phyloP scores from a whole-genome alignment of 1,140 invertebrate genomes.

The Dolichoris vasculosae region DNA sequence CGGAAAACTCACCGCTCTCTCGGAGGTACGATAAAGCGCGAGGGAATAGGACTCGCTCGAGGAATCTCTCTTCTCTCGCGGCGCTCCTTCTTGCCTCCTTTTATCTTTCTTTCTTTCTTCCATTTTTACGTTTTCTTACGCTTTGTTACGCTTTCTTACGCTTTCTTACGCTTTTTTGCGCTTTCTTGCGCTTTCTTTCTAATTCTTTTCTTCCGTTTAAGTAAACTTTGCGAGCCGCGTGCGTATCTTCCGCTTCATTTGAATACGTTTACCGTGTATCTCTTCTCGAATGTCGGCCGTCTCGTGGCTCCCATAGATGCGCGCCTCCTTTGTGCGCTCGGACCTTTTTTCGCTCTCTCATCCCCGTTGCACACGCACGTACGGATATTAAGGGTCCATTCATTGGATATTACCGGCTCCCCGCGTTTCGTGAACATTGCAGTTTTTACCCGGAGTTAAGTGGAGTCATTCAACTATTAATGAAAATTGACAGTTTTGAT shows the following conservation, averaged over 20 bases:
- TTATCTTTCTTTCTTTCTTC: background rate
- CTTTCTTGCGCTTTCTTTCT: background rate
- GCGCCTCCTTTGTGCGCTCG: background rate
- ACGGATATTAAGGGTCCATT: background rate
- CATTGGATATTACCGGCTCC: background rate
- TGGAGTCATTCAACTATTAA: slow-evolving; percentile 37
- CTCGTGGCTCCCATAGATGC: slow-evolving; percentile 3
- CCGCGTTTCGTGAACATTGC: background rate
- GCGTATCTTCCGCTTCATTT: slow-evolving; percentile 53
- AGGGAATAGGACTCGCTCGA: background rate
- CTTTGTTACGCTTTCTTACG: background rate
- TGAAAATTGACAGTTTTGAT: slow-evolving; percentile 42
- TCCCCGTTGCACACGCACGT: background rate
- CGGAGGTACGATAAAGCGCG: slow-evolving; percentile 34
- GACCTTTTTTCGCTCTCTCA: slow-evolving; percentile 1
- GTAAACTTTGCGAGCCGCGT: slow-evolving; percentile 42
- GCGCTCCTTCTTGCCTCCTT: background rate
- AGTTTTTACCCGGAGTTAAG: slow-evolving; percentile 34
- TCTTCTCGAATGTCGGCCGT: slow-evolving; percentile 29
- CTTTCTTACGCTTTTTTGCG: too few relatives aligned
- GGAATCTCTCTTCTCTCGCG: slow-evolving; percentile 32
- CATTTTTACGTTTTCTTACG: background rate
- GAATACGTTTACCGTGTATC: slow-evolving; percentile 43
- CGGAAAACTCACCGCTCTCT: slow-evolving; percentile 1
- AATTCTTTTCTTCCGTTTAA: slow-evolving; percentile 10